Conservation (phyloP, 2,797 vertebrate species). For the Alauda arvensis region DNA sequence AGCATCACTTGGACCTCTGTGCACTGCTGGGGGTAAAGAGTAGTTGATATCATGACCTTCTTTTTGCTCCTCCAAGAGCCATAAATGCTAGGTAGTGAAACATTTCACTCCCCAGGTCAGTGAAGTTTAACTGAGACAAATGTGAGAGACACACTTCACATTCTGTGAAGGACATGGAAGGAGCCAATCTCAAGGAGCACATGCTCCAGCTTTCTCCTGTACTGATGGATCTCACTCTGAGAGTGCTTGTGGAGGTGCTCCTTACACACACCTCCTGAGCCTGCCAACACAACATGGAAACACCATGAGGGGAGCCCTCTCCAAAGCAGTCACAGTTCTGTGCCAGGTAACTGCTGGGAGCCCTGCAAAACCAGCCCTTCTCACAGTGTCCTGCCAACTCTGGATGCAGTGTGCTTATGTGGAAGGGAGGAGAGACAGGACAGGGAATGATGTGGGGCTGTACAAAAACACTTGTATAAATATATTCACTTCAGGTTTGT, state of each 20-base stretch:
- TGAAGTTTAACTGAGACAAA: background rate
- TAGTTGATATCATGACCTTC: background rate
- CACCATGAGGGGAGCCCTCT: background rate
- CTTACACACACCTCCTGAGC: background rate
- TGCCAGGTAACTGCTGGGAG: background rate
- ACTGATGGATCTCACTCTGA: background rate
- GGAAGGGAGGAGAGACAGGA: background rate
- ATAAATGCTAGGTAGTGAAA: background rate
- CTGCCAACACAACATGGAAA: background rate
- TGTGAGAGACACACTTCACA: background rate
- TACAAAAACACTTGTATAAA: background rate
- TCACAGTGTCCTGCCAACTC: slow-evolving; percentile 20
- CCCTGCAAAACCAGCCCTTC: background rate
- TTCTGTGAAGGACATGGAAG: background rate
- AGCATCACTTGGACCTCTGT: background rate
- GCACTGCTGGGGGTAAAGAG: background rate
- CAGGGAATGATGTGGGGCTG: background rate
- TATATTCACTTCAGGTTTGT: background rate
- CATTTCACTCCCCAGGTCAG: background rate
- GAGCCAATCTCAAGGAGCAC: background rate
- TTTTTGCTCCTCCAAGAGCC: background rate
- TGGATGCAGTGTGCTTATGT: background rate
- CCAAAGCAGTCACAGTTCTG: background rate
- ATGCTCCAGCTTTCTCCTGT: background rate
- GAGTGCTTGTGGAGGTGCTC: background rate